These are phyloP conservation scores for Microchirus variegatus DNA, from an alignment of 2,797 vertebrate species.

Conservation along the genomic window DNA sequence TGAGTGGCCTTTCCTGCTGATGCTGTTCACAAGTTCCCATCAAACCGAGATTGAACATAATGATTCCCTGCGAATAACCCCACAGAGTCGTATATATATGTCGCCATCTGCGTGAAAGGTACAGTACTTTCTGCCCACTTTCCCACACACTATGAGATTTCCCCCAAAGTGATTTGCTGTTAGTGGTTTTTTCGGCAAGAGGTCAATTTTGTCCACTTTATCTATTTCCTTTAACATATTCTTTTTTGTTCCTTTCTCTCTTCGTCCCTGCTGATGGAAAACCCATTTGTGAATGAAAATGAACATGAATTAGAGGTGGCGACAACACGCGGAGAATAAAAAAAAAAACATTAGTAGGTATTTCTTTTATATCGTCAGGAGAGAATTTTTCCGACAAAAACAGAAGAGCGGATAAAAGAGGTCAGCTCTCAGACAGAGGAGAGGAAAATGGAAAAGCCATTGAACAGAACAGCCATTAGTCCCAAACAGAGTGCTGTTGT, in stretches of 20 bases:
- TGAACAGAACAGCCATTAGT: conserved; percentile 42
- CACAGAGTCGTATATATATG: conserved; percentile 8
- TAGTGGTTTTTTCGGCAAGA: conserved; percentile 49
- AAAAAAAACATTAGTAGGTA: conserved; percentile 1
- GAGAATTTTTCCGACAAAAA: conserved; percentile 9
- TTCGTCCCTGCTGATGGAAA: conserved; percentile 42
- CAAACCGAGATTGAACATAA: conserved; percentile 51
- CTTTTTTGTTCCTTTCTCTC: conserved; percentile 22
- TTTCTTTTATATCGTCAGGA: conserved; percentile 18
- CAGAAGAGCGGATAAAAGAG: conserved; percentile 12
- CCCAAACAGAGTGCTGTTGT: conserved; percentile 18
- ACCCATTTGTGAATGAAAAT: conserved; percentile 8
- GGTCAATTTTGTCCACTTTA: conserved; percentile 51
- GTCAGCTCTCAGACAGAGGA: conserved; percentile 27
- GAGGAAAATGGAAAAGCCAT: conserved; percentile 39
- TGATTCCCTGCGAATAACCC: conserved; percentile 48
- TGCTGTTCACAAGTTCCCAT: conserved; percentile 47
- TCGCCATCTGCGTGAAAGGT: conserved; percentile 13
- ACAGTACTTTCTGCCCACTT: conserved; percentile 3
- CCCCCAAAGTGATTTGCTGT: conserved; percentile 59
- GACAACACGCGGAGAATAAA: conserved; percentile 17
- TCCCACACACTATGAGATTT: conserved; percentile 43
- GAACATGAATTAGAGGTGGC: conserved; percentile 19
- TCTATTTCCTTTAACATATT: conserved; percentile 24
- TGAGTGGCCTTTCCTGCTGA: conserved; percentile 29